Base-by-base conservation (phyloP, 2,797 vertebrate genomes). In the Chanos chanos region DNA sequence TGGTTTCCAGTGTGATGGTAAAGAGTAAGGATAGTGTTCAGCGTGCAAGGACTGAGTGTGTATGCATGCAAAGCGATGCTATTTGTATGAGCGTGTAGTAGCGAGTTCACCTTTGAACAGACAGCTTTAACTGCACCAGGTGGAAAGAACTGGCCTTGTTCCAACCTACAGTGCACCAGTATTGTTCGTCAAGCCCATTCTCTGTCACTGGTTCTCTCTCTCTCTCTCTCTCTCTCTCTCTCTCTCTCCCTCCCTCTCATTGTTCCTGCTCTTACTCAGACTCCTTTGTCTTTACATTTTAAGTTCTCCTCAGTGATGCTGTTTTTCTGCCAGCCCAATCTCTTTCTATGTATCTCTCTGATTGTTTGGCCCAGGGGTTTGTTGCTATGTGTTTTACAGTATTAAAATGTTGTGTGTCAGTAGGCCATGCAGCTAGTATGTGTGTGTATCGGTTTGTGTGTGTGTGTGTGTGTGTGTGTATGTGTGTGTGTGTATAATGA, bases 71-170 rank as follows among this genome's bases (percentile, higher is more conserved):
- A n/a, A n/a, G n/a, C n/a, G n/a, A n/a, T n/a, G n/a, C n/a, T n/a
- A n/a, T n/a, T n/a, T n/a, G n/a, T n/a, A 28, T 24, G 24, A 25
- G 3, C 5, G 24, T 28, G 4, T 28, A 10, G 40, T 40, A 41
- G 40, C 43, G 40, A 40, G 21, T 40, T 43, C 40, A 63, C 44
- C 57, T 37, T 57, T 57, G n/a, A 13, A 25, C 19, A 13, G 54
- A 45, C 47, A 52, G 66, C 59, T 66, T 66, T 58, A 41, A 36
- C 28, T 27, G 47, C 55, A 55, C 55, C 51, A 64, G 33, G 54
- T 55, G 51, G 47, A 52, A 28, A 43, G 25, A 24, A 36, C 43
- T 58, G 54, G 40, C 47, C 30, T 64, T 47, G 39, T 64, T 64
- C 51, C 51, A 47, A 16, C 1, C 30, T 39, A 27, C 41, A 64